A percentile compares a stretch with the other conserved stretches of the same genome.
Evolutionary conservation across 2,888 invertebrate genomes (phyloP).

Genomic region (Mesochorus sp.): DNA sequence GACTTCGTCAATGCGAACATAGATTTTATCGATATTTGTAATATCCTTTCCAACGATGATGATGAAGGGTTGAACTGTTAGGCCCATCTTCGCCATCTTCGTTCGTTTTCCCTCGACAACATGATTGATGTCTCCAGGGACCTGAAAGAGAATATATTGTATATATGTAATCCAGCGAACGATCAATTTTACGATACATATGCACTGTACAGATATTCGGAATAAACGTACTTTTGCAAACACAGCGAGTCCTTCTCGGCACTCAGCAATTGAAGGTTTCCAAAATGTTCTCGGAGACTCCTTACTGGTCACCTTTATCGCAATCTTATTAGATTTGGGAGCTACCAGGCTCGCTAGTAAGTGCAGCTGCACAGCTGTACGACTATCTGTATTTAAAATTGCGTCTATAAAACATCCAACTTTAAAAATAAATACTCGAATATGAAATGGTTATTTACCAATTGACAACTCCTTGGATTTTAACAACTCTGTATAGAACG

Average conservation of each 20-base stretch:
- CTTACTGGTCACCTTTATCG: conserved; percentile 5
- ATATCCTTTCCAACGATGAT: conserved; percentile 7
- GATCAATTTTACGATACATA: background rate
- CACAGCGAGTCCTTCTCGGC: conserved; percentile 38
- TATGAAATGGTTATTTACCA: no score
- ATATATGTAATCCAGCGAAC: background rate
- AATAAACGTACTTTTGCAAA: conserved; percentile 39
- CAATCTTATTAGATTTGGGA: conserved; percentile 27
- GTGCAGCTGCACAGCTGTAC: conserved; percentile 26
- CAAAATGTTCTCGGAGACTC: conserved; percentile 5
- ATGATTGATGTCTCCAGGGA: background rate
- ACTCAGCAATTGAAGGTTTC: conserved; percentile 52
- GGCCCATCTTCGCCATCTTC: background rate
- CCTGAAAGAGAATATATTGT: background rate
- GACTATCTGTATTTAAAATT: conserved; percentile 27
- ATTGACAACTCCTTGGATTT: no score
- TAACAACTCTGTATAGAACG: no score
- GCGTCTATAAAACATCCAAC: background rate
- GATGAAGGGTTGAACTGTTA: conserved; percentile 28
- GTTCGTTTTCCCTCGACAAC: background rate
- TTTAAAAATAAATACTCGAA: no score
- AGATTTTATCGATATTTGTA: background rate
- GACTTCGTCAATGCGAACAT: conserved; percentile 26
- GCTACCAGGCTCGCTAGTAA: conserved; percentile 21
- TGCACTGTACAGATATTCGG: background rate